phyloP scores from a whole-genome alignment of 2,797 vertebrate species.

The Gallinago stenura region DNA sequence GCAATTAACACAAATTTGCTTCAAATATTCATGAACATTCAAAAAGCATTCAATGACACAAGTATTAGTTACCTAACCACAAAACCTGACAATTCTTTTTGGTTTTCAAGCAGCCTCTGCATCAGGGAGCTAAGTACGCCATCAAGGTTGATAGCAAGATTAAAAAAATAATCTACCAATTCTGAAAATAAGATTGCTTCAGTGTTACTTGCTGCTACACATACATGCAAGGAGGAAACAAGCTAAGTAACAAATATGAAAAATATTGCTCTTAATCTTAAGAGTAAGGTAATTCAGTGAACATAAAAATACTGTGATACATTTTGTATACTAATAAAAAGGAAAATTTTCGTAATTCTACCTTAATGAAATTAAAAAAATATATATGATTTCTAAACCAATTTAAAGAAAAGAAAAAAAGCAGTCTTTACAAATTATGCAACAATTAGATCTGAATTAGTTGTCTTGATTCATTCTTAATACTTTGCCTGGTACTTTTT shows the following conservation, averaged over 20 bases:
- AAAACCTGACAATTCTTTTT: slow-evolving; percentile 42
- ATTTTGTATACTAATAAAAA: background rate
- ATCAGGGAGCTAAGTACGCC: slow-evolving; percentile 38
- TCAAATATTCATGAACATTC: slow-evolving; percentile 78
- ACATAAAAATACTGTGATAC: background rate
- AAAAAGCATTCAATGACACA: slow-evolving; percentile 63
- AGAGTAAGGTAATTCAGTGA: background rate
- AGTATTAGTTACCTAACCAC: slow-evolving; percentile 51
- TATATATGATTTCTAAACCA: background rate
- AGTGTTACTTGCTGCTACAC: background rate
- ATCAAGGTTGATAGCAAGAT: background rate
- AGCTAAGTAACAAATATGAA: background rate
- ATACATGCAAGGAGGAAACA: background rate
- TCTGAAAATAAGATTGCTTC: slow-evolving; percentile 19
- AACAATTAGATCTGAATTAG: background rate
- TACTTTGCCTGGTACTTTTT: background rate
- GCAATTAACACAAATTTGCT: slow-evolving; percentile 80
- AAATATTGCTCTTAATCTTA: background rate
- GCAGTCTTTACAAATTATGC: background rate
- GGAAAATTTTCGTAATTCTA: background rate
- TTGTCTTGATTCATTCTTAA: background rate
- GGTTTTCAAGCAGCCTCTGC: slow-evolving; percentile 33
- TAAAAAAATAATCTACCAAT: background rate
- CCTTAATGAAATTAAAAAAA: background rate
- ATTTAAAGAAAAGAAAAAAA: background rate